Base-by-base conservation (phyloP, 2,888 invertebrate genomes). In the Hyles lineata region DNA sequence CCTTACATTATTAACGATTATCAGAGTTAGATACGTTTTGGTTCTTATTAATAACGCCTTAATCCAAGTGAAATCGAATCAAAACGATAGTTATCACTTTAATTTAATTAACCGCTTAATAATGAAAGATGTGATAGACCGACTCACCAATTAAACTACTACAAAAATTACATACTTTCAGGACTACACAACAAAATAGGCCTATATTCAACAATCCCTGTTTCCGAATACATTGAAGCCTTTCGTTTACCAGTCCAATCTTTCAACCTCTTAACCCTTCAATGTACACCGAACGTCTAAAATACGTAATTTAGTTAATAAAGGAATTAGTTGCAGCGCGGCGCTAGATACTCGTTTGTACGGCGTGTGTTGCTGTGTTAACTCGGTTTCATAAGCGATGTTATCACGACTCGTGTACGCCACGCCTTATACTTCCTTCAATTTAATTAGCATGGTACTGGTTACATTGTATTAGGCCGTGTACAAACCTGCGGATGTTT, bases 281-380 rank as follows among this genome's bases (percentile, higher is more conserved):
- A 74, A 78, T 79, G 77, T 78, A 76, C 77, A 79, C 9, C 15
- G 8, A 15, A 5, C 52, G 17, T 7, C 55, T n/a, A n/a, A n/a
- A 55, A 55, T 55, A 7, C 55, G 19, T 17, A 5, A n/a, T 78
- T 78, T 78, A 78, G 79, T 80, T 79, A 79, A 76, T 76, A 15
- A 43, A 43, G 43, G 76, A 78, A 79, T 80, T 78, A 77, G 78
- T 77, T 75, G 74, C 43, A 74, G 75, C 74, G 76, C 74, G 73
- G 75, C 73, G 58, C 70, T 59, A 73, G 76, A 78, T 75, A 76
- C 79, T 76, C 55, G 67, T 35, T 58, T 55, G 50, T n/a, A 21
- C 55, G 55, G 11, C 70, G 58, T 35, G 70, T 35, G 58, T 32
- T 35, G 17, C n/a, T 29, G 29, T 63, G 63, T 63, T 63, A 63